Evolutionary conservation across 2,888 invertebrate species (phyloP).

Genomic region (Slavum lentiscoides): DNA sequence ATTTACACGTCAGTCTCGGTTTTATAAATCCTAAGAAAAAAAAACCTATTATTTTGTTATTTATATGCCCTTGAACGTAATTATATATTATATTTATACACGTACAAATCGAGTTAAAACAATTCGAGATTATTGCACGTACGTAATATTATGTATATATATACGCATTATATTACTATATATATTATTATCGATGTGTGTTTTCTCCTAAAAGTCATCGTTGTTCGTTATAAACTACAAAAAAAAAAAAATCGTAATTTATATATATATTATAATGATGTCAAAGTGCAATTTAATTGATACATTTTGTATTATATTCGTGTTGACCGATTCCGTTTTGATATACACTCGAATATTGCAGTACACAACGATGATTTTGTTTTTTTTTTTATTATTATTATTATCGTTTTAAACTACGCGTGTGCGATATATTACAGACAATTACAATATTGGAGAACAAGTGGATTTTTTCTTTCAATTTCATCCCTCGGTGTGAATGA

Average conservation of each 20-base stretch:
- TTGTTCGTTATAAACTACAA: neutral
- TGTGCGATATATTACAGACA: no score
- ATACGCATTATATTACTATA: no score
- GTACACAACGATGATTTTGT: neutral
- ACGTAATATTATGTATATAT: neutral
- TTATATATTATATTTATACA: no score
- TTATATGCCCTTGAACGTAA: no score
- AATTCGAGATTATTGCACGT: neutral
- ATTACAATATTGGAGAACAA: no score
- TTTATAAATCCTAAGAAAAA: no score
- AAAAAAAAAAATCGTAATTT: neutral
- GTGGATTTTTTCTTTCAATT: no score
- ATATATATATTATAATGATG: neutral
- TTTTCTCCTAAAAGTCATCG: no score
- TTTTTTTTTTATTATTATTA: neutral
- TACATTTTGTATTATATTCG: neutral
- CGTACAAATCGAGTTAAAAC: no score
- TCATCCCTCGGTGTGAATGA: no score
- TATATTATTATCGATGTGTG: no score
- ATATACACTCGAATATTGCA: neutral
- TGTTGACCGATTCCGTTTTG: neutral
- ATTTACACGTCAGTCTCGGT: neutral
- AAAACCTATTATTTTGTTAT: no score
- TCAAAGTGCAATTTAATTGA: constrained; percentile 11
- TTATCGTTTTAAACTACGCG: neutral